Evolutionary conservation across 92 coral and sea anemone genomes (phyloP), one percentile per base, ranked within the genome.

Genomic region (Porites lobata): DNA sequence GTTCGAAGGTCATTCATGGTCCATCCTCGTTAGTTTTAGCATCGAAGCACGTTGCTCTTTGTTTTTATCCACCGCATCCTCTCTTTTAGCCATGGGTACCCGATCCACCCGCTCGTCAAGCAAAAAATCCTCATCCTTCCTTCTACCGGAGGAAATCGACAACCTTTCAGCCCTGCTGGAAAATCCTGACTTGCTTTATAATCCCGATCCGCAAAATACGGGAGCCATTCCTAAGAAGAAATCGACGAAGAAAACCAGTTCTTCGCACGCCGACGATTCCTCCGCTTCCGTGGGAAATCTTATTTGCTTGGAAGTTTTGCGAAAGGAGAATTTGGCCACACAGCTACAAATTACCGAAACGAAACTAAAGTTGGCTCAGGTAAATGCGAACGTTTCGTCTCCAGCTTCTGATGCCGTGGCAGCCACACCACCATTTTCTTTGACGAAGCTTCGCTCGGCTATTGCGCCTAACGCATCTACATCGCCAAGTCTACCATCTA

Each of bases 341-440:
- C 54, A 29, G 75, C 51, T 69, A 2, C 15, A 69, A 22, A 69
- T 69, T 29, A 26, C 51, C 12, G 54, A 29, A 26, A 69, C 51
- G 17, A 51, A 69, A 4, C 51, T 69, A 69, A 26, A 69, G 51
- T 69, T 69, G 75, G 54, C 75, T 4, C 54, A 69, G 52, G 54
- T 69, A 24, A 69, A 69, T 18, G 50, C 47, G 2, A 26, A 52
- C 29, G 43, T 69, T 69, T 32, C n/a, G 24, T 8, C 75, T 69
- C 51, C 75, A 69, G 75, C 50, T 26, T 69, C 53, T 26, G 75
- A 26, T 26, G 52, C 75, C 18, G 52, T 70, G 51, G 75, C 53
- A 70, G 22, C 75, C 75, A 70, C 54, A 26, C 74, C 64, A 78
- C 78, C 86, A 82, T 75, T 78, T 68, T 38, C 85, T 26, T 66